Evolutionary conservation across 2,888 invertebrate genomes (phyloP).

Genomic region (Aelia acuminata): DNA sequence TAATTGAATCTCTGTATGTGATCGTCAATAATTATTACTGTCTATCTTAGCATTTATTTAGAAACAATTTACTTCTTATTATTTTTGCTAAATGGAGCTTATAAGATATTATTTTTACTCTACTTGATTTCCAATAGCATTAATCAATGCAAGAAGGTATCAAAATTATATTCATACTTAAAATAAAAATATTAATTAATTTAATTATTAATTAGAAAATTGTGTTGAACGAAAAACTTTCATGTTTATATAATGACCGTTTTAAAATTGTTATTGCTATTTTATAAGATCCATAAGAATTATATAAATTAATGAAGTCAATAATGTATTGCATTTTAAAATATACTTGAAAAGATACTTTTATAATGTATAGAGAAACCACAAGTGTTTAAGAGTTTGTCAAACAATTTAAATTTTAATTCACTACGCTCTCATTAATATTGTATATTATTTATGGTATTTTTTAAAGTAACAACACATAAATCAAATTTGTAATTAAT

Average conservation of each 20-base stretch:
- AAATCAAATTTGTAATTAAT: not conserved
- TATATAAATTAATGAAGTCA: not conserved
- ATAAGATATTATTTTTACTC: not conserved
- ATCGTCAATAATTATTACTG: not conserved
- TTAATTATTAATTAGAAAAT: not conserved
- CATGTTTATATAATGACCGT: not conserved
- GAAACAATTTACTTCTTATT: not conserved
- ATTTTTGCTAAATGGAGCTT: not conserved
- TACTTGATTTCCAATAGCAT: not conserved
- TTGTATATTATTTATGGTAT: not conserved
- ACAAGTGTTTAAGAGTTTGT: not conserved
- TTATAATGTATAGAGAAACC: not conserved
- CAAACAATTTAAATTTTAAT: not conserved
- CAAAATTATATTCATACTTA: not conserved
- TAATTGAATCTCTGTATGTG: not conserved
- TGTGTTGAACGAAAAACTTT: no score
- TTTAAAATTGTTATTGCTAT: not conserved
- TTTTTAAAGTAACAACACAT: not conserved
- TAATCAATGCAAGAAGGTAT: not conserved
- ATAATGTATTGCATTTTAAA: not conserved
- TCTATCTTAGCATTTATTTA: not conserved
- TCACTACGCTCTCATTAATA: not conserved
- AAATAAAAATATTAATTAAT: not conserved
- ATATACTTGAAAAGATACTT: not conserved
- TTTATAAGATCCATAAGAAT: not conserved